Evolutionary conservation across 2,888 invertebrate genomes (phyloP), one percentile per base, ranked within the genome.

Genomic region (Nymphalis polychloros): DNA sequence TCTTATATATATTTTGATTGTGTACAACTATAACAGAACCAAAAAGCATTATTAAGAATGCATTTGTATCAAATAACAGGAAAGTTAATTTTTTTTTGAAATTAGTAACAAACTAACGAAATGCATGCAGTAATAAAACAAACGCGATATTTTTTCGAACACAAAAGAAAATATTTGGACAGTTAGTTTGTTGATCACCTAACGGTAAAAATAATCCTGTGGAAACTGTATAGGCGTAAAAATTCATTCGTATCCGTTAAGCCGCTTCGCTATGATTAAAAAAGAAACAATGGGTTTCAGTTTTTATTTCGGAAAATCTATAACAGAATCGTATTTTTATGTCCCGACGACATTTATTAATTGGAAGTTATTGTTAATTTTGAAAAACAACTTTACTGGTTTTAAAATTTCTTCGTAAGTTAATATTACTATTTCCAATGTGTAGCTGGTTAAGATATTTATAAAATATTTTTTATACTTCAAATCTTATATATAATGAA

Each of bases 221-320:
- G 50, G 35, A 61, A 67, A 53, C 62, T 64, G 62, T 70, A 64
- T 68, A 68, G 68, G 64, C 64, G 70, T 67, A 63, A 64, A 70
- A 68, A 70, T 64, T 64, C 70, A 70, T 63, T 70, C 50, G 64
- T 53, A 64, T 59, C 68, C 70, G 61, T 23, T 68, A 70, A 70
- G 70, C 70, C 68, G 70, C 68, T 70, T 64, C 68, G 70, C 62
- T 64, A 68, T 70, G 68, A 70, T 70, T 70, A 68, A 70, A 70
- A 70, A 64, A 68, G 62, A 59, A 70, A 70, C 70, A 64, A 68
- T 70, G 64, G 52, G 52, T 59, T n/a, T 27, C 61, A 64, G 64
- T 61, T 65, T 67, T 62, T 65, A 70, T 64, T 70, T 68, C 64
- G 52, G n/a, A 47, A 64, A 67, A 63, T 63, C 59, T 52, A 53